Evolutionary conservation across 2,797 vertebrate genomes (phyloP).

Genomic region (Cyprinodon diabolis): DNA sequence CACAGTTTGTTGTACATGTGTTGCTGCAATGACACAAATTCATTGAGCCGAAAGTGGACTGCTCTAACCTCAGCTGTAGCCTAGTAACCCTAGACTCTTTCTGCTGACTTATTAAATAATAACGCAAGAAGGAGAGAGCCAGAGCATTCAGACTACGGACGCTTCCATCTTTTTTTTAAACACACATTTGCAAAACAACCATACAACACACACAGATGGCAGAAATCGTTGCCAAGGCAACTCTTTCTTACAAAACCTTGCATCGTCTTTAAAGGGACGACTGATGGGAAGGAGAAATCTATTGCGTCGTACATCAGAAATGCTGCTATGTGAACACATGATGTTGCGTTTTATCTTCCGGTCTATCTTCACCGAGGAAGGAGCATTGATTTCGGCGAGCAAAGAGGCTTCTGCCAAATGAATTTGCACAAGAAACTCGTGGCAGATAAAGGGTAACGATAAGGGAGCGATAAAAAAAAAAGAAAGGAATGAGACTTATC

Average conservation of each 20-base stretch:
- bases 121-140: constrained; percentile 58
- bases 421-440: constrained; percentile 26
- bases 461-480: background rate
- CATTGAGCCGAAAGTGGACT: constrained; percentile 31
- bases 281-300: constrained; percentile 55
- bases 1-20: constrained; percentile 18
- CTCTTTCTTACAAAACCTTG: constrained; percentile 56
- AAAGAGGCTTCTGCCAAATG: constrained; percentile 39
- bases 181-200: constrained; percentile 43
- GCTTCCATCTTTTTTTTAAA: constrained; percentile 44
- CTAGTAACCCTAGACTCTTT: constrained; percentile 62
- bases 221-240: constrained; percentile 77
- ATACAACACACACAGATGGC: constrained; percentile 66
- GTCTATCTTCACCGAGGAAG: constrained; percentile 49
- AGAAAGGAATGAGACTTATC: background rate
- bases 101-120: constrained; percentile 66
- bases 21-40: constrained; percentile 31
- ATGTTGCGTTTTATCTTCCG: constrained; percentile 41
- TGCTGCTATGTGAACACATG: background rate
- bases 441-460: constrained; percentile 10
- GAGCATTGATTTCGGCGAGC: constrained; percentile 46
- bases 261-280: constrained; percentile 43
- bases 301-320: constrained; percentile 4
- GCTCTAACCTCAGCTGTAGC: constrained; percentile 58
- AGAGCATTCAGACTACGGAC: constrained; percentile 48